Conservation (phyloP, 2,113 vertebrate species). For the Amphilophus citrinellus region DNA sequence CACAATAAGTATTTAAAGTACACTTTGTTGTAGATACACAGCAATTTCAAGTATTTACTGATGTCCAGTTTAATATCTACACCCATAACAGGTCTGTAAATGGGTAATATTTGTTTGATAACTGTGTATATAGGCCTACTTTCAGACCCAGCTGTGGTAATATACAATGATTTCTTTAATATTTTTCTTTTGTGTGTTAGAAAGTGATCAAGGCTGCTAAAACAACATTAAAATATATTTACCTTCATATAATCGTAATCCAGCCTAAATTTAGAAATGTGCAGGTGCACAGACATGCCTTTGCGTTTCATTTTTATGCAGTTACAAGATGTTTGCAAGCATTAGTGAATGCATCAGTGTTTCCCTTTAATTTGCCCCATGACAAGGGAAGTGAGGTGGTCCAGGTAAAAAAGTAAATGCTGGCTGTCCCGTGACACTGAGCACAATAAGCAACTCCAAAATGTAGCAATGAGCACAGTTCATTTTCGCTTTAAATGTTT, state of each 20-base stretch:
- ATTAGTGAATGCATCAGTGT: background rate
- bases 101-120: background rate
- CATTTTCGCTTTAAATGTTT: background rate
- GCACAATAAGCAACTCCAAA: slow-evolving; percentile 11
- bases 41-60: background rate
- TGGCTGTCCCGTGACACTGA: background rate
- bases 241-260: background rate
- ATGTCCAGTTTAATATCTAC: background rate
- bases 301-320: background rate
- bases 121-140: background rate
- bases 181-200: background rate
- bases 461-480: background rate
- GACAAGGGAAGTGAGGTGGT: background rate
- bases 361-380: background rate
- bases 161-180: background rate
- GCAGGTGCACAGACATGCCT: background rate
- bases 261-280: background rate
- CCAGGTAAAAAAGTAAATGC: background rate
- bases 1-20: background rate
- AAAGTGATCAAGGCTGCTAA: too few relatives aligned
- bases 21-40: background rate
- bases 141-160: too few relatives aligned
- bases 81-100: background rate
- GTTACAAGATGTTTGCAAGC: background rate
- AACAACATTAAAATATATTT: background rate